Percentiles rank a stretch among this genome's conserved stretches.
Evolutionary conservation across 2,113 vertebrate species (phyloP).

Genomic region (Fregata magnificens): DNA sequence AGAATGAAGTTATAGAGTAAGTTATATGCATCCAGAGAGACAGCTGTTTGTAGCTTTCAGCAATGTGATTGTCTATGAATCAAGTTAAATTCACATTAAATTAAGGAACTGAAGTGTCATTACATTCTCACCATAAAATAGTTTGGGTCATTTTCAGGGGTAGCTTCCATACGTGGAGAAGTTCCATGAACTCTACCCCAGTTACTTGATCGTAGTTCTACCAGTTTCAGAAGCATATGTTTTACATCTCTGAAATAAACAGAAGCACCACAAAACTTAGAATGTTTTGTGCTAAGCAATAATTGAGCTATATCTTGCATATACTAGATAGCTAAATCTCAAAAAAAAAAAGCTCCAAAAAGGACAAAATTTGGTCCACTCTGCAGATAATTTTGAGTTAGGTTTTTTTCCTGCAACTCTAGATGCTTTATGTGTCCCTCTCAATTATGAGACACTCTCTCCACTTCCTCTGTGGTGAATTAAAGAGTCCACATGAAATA

Average conservation of each 20-base stretch:
- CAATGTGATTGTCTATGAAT: background rate
- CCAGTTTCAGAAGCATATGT: slow-evolving; percentile 88
- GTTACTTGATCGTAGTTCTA: slow-evolving; percentile 90
- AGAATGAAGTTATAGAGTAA: background rate
- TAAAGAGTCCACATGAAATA: no score
- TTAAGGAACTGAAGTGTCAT: background rate
- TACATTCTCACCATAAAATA: slow-evolving; percentile 87
- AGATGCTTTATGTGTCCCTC: no score
- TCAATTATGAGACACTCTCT: no score
- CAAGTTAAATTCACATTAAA: background rate
- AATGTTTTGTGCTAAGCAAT: background rate
- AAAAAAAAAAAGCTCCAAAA: background rate
- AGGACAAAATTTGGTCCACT: no score
- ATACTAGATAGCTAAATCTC: background rate
- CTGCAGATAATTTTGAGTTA: no score
- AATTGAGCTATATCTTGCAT: background rate
- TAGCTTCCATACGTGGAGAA: slow-evolving; percentile 82
- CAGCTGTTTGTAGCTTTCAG: background rate
- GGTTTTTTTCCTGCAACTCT: no score
- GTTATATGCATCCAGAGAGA: background rate
- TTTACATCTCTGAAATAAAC: slow-evolving; percentile 80
- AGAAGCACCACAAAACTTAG: background rate
- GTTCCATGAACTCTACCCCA: slow-evolving; percentile 86
- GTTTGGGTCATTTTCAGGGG: slow-evolving; percentile 93
- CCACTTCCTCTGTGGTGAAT: no score